Evolutionary conservation across 2,113 vertebrate genomes (phyloP).

Genomic region (Nestor notabilis): DNA sequence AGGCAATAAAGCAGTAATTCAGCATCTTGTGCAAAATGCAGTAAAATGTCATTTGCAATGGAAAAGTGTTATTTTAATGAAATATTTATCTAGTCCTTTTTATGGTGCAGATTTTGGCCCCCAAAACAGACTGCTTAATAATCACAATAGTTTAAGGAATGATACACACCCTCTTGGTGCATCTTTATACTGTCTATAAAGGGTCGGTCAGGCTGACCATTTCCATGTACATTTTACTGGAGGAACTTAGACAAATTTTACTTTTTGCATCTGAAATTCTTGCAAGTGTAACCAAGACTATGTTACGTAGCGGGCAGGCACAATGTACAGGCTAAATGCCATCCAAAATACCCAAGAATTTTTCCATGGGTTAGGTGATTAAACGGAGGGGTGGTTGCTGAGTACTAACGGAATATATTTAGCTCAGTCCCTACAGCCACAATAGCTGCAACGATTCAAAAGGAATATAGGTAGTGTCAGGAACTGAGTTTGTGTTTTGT

Average conservation of each 20-base stretch:
- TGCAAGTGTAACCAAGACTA: background rate
- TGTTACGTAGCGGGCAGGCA: background rate
- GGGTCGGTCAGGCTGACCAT: background rate
- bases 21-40: background rate
- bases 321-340: background rate
- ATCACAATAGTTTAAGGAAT: conserved; percentile 1
- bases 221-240: background rate
- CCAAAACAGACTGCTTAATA: background rate
- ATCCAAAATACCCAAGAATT: background rate
- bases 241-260: background rate
- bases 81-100: conserved; percentile 12
- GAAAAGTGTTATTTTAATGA: conserved; percentile 30
- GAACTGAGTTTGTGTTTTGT: background rate
- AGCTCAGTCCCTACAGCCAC: background rate
- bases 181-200: background rate
- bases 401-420: background rate
- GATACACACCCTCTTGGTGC: background rate
- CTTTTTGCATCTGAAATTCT: background rate
- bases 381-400: background rate
- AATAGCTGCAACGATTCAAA: background rate
- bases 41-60: background rate
- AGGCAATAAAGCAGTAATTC: background rate
- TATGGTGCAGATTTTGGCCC: background rate
- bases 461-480: background rate
- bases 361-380: background rate